Evolutionary conservation across 2,797 vertebrate species (phyloP), one percentile per base, ranked within the genome.

Genomic region (Sciurus carolinensis): DNA sequence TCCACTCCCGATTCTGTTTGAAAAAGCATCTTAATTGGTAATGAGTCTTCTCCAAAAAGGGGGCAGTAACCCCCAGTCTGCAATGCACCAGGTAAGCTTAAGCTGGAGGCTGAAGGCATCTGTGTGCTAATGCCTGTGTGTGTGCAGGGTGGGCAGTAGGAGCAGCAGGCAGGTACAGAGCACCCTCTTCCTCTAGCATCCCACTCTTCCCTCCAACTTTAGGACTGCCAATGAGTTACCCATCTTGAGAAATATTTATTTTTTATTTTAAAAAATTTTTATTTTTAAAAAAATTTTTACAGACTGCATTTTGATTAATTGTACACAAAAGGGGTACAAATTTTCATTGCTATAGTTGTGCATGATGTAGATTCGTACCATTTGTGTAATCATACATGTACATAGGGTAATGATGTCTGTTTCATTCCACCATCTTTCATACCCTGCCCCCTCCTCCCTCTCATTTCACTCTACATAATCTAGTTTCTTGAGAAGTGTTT

Each of bases 21-120:
- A 81, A 84, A 77, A 77, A 22, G 5, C 24, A 28, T 26, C 3
- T 52, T 36, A 62, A 10, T 5, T 13, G 87, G 15, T 44, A 44
- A 17, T 12, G 30, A 42, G 20, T 69, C 1, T 75, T 2, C 22
- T 79, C 36, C 64, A 50, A 47, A 71, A 42, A 87, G 7, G 8
- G 10, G 13, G 2, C 3, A 28, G 33, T n/a, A 66, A 42, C 0
- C n/a, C 12, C 24, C 8, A 33, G 7, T 22, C 59, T 13, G 4
- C 18, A 59, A 12, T 71, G 36, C 0, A 33, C n/a, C 82, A 90
- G 13, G 18, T 33, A 57, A n/a, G 11, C 36, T 28, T 17, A 90
- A 73, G 8, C 20, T 44, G 54, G 62, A 81, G 36, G 12, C 11
- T 17, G 36, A 62, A 69, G 67, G 50, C 36, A 17, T 18, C 36